A percentile compares a stretch with the other conserved stretches of the same genome.
Conservation (phyloP, 2,113 vertebrate species). For the Vanacampus margaritifer region DNA sequence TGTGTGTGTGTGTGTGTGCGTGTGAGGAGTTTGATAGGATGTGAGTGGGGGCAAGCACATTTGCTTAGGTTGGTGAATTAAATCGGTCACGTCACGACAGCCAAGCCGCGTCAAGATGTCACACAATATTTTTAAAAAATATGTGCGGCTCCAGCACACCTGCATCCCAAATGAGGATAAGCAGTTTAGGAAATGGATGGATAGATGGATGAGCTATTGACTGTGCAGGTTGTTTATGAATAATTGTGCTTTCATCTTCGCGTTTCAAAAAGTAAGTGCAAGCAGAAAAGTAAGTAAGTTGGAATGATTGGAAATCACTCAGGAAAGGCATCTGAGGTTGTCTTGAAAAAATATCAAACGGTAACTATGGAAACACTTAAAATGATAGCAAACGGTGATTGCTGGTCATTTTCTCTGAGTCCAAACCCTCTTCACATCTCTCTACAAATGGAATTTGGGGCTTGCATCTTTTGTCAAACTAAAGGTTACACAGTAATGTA, state of each 20-base stretch:
- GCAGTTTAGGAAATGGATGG: not conserved
- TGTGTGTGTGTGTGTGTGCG: constrained; percentile 20
- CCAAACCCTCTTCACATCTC: not conserved
- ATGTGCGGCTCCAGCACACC: not conserved
- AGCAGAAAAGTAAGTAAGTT: not conserved
- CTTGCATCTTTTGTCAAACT: not conserved
- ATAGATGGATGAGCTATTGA: not conserved
- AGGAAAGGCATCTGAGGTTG: not conserved
- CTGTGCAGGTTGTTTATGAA: not conserved
- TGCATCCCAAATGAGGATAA: not conserved
- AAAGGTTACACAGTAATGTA: not conserved
- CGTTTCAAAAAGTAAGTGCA: not conserved
- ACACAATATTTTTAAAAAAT: too few relatives aligned
- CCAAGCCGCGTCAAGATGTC: too few relatives aligned
- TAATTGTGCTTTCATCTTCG: not conserved
- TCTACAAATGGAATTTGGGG: not conserved
- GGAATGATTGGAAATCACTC: not conserved
- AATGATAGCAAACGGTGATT: not conserved
- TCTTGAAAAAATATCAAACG: not conserved
- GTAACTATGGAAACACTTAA: not conserved
- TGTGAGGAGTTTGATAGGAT: not conserved
- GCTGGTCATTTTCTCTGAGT: constrained; percentile 5
- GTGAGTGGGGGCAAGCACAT: too few relatives aligned
- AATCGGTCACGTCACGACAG: too few relatives aligned
- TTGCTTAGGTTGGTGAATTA: too few relatives aligned